Evolutionary conservation across 2,888 invertebrate genomes (phyloP).

Genomic region (Phalera bucephala): DNA sequence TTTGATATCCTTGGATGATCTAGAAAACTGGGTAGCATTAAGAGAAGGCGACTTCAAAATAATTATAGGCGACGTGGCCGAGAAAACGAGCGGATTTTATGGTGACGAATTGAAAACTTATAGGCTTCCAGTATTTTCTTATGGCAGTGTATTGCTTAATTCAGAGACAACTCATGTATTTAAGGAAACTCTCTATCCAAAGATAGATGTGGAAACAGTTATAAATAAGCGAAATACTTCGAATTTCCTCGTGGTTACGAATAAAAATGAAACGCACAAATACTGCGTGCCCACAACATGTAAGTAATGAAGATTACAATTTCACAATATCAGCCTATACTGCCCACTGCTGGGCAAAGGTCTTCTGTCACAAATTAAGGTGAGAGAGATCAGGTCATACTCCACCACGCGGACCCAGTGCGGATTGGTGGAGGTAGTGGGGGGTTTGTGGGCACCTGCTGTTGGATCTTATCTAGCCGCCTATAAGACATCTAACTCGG

Average conservation of each 20-base stretch:
- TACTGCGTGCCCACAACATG: slow-evolving; percentile 47
- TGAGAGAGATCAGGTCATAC: too few relatives aligned
- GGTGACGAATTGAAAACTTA: slow-evolving; percentile 34
- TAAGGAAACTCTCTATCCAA: slow-evolving; percentile 36
- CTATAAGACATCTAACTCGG: too few relatives aligned
- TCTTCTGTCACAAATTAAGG: too few relatives aligned
- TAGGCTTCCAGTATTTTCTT: slow-evolving; percentile 30
- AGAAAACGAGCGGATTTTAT: slow-evolving; percentile 31
- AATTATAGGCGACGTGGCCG: slow-evolving; percentile 41
- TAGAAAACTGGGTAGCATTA: slow-evolving; percentile 55
- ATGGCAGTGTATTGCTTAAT: slow-evolving; percentile 39
- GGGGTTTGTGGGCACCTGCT: too few relatives aligned
- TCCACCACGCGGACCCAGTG: too few relatives aligned
- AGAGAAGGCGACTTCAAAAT: slow-evolving; percentile 54
- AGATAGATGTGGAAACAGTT: slow-evolving; percentile 32
- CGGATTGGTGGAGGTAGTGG: too few relatives aligned
- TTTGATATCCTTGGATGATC: slow-evolving; percentile 78
- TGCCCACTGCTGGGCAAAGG: too few relatives aligned
- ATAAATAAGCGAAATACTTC: slow-evolving; percentile 34
- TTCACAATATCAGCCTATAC: too few relatives aligned
- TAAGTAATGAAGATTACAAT: slow-evolving; percentile 15
- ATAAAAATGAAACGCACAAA: slow-evolving; percentile 7
- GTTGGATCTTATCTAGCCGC: too few relatives aligned
- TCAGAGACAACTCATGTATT: slow-evolving; percentile 42
- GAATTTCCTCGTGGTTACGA: slow-evolving; percentile 12